These are phyloP conservation scores for Penelope pileata DNA, from an alignment of 2,113 vertebrate genomes.

Conservation along the genomic window DNA sequence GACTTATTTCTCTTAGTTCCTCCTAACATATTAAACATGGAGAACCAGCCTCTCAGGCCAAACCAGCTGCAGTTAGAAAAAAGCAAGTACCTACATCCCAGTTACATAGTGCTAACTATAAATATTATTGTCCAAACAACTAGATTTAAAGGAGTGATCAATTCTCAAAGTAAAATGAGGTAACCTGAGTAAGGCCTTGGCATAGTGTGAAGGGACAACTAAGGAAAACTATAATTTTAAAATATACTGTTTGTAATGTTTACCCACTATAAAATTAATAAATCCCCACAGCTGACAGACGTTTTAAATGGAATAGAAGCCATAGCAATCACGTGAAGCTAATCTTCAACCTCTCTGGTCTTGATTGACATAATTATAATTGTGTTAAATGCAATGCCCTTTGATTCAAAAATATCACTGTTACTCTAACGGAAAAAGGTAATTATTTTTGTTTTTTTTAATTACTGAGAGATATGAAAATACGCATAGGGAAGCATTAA, in stretches of 20 bases:
- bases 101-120: not conserved
- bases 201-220: not conserved
- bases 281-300: not conserved
- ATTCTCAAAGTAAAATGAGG: not conserved
- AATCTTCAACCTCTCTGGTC: slow-evolving; percentile 33
- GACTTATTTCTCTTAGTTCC: not conserved
- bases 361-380: slow-evolving; percentile 14
- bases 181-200: not conserved
- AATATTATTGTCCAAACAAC: not conserved
- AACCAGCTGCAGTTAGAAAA: not conserved
- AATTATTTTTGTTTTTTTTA: slow-evolving; percentile 44
- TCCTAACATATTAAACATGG: not conserved
- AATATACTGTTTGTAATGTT: not conserved
- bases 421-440: slow-evolving; percentile 20
- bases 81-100: not conserved
- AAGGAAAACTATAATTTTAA: not conserved
- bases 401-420: slow-evolving; percentile 48
- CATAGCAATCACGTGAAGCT: not conserved
- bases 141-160: not conserved
- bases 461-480: slow-evolving; percentile 49
- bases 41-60: not conserved
- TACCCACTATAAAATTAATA: not conserved
- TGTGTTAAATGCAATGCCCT: slow-evolving; percentile 39
- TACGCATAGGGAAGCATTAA: not conserved
- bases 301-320: not conserved